phyloP scores from a whole-genome alignment of 2,797 vertebrate species.

The Trachurus trachurus region DNA sequence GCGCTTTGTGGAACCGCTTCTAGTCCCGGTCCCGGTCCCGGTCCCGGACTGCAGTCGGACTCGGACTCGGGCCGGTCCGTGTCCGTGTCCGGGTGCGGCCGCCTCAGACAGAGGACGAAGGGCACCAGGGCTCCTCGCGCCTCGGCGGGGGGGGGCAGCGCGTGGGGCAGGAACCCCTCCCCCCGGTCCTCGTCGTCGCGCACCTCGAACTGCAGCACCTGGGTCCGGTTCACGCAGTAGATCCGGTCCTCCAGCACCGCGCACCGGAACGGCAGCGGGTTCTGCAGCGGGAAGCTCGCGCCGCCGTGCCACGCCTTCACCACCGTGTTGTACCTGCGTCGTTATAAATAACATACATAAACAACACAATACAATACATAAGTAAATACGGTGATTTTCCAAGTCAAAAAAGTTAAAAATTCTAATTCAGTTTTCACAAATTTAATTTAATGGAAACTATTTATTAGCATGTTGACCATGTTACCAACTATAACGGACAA shows the following conservation, averaged over 20 bases:
- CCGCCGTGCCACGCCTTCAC: constrained; percentile 92
- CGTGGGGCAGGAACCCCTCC: constrained; percentile 83
- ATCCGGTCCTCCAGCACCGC: constrained; percentile 88
- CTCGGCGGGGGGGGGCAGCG: constrained; percentile 85
- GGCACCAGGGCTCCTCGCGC: constrained; percentile 89
- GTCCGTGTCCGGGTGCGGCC: constrained; percentile 21
- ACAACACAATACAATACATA: too few species aligned
- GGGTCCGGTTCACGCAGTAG: constrained; percentile 92
- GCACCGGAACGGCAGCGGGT: constrained; percentile 90
- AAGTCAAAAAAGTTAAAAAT: too few species aligned
- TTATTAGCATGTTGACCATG: too few species aligned
- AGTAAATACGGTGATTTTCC: too few species aligned
- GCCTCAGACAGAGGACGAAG: constrained; percentile 87
- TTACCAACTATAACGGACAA: too few species aligned
- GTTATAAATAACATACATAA: too few species aligned
- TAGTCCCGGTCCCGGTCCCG: too few species aligned
- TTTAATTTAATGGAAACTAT: too few species aligned
- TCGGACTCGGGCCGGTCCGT: background rate
- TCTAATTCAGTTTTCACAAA: too few species aligned
- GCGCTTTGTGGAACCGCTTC: too few species aligned
- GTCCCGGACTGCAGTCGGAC: too few species aligned
- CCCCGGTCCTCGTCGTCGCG: constrained; percentile 77
- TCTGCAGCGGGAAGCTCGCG: constrained; percentile 77
- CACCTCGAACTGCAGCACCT: constrained; percentile 88
- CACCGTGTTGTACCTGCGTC: constrained; percentile 89